Conservation (phyloP, 2,113 vertebrate species). For the Chrysochloris asiatica region DNA sequence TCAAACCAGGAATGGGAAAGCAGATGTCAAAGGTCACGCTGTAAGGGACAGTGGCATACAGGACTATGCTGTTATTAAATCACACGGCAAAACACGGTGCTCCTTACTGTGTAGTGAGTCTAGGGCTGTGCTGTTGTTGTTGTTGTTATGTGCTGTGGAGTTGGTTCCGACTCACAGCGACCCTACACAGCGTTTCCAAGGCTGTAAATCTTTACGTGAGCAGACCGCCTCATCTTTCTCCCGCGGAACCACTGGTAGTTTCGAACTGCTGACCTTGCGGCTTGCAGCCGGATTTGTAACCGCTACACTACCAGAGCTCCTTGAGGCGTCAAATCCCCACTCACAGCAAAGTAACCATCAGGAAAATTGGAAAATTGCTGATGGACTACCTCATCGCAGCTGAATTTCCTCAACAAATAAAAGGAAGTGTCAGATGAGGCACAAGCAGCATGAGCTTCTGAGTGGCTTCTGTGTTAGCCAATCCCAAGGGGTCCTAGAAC, state of each 20-base stretch:
- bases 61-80: background rate
- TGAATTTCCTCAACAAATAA: background rate
- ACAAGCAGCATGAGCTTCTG: background rate
- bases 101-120: background rate
- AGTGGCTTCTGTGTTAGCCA: background rate
- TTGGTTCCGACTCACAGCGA: too few relatives aligned
- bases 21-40: background rate
- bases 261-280: too few relatives aligned
- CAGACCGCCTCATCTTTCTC: too few relatives aligned
- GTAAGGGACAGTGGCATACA: background rate
- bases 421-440: background rate
- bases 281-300: too few relatives aligned
- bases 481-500: background rate
- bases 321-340: background rate
- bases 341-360: background rate
- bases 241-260: too few relatives aligned
- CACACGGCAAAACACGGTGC: background rate
- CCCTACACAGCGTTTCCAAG: too few relatives aligned
- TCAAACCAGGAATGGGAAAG: background rate
- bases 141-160: too few relatives aligned
- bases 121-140: background rate
- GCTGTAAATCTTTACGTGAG: too few relatives aligned
- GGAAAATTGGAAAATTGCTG: background rate
- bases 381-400: background rate
- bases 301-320: background rate